Conservation (phyloP, 2,113 vertebrate genomes). For the Platichthys flesus region DNA sequence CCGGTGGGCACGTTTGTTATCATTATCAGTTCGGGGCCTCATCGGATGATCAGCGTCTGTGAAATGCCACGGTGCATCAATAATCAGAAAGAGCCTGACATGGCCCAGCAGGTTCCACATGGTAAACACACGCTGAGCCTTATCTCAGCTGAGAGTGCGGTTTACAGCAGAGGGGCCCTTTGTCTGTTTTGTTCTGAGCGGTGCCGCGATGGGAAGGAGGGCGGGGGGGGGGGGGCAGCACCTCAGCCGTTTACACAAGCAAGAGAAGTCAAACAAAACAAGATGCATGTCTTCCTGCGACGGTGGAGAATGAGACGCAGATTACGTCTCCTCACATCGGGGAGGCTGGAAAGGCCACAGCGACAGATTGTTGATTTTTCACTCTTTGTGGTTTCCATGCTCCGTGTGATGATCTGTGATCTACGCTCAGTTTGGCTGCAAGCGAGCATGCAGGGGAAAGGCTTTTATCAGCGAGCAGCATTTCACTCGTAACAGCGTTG, state of each 20-base stretch:
- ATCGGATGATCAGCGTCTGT: conserved; percentile 62
- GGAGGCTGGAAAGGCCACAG: conserved; percentile 42
- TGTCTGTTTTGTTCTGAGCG: conserved; percentile 51
- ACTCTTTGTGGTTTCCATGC: conserved; percentile 39
- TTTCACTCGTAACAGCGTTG: conserved; percentile 29
- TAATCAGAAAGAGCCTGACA: conserved; percentile 62
- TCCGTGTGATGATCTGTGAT: conserved; percentile 41
- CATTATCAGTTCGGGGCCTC: conserved; percentile 43
- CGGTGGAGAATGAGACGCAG: conserved; percentile 49
- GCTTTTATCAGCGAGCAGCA: conserved; percentile 24
- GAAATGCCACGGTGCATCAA: conserved; percentile 70
- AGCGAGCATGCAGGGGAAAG: neutral
- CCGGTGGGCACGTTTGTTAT: conserved; percentile 31
- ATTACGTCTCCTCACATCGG: conserved; percentile 70
- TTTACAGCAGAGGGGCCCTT: conserved; percentile 38
- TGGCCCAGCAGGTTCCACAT: conserved; percentile 57
- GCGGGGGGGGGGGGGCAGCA: conserved; percentile 16
- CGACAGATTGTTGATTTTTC: conserved; percentile 60
- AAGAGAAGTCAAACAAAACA: conserved; percentile 66
- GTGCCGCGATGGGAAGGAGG: conserved; percentile 21
- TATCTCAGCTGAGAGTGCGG: conserved; percentile 60
- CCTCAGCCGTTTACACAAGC: conserved; percentile 71
- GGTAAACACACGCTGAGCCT: conserved; percentile 65
- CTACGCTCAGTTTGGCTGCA: neutral
- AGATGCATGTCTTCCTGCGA: conserved; percentile 58